These are phyloP conservation scores for Cataglyphis cursor DNA, from an alignment of 2,888 invertebrate genomes.

Conservation along the genomic window DNA sequence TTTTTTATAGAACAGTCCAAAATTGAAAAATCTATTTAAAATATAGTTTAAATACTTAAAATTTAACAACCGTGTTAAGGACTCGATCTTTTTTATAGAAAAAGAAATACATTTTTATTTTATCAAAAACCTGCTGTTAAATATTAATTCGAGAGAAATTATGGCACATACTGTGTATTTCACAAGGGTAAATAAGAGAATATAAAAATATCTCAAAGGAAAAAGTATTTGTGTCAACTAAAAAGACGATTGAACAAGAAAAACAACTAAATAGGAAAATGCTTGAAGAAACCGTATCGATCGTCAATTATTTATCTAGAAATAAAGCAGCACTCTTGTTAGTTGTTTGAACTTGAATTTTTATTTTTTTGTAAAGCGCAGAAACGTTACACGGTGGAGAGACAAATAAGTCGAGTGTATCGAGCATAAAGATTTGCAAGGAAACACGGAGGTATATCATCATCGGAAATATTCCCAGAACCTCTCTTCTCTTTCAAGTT, in stretches of 20 bases:
- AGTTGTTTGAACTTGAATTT: slow-evolving; percentile 28
- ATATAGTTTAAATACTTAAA: neutral
- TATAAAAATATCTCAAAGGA: slow-evolving; percentile 15
- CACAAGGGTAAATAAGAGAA: slow-evolving; percentile 12
- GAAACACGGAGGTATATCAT: neutral
- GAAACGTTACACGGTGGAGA: neutral
- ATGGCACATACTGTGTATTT: neutral
- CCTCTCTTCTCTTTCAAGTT: neutral
- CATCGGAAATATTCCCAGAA: neutral
- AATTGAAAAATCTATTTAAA: neutral
- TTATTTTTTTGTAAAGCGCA: neutral
- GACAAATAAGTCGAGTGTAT: slow-evolving; percentile 14
- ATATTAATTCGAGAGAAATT: neutral
- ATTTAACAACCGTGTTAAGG: neutral
- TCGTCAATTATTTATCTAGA: slow-evolving; percentile 38
- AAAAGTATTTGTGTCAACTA: slow-evolving; percentile 15
- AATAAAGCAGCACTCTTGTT: slow-evolving; percentile 26
- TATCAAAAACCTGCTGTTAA: neutral
- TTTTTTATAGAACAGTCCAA: neutral
- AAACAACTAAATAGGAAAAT: slow-evolving; percentile 13
- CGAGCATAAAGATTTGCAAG: neutral
- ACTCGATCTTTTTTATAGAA: neutral
- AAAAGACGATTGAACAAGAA: slow-evolving; percentile 14
- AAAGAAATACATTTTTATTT: neutral
- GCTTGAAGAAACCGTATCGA: neutral